phyloP scores from a whole-genome alignment of 1,140 invertebrate species.

The Melanaphis sacchari region DNA sequence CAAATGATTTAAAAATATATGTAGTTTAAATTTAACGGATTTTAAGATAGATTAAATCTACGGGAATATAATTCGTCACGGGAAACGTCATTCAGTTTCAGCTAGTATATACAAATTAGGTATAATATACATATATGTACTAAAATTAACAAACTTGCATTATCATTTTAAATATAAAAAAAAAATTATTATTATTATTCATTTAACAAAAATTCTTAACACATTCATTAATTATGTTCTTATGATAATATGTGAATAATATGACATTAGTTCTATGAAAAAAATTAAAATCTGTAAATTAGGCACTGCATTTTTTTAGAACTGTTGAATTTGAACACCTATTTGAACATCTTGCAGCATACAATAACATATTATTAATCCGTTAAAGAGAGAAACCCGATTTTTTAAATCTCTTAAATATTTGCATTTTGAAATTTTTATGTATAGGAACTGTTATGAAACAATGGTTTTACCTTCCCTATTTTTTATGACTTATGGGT shows the following conservation, averaged over 20 bases:
- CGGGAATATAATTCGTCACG: too few relatives aligned
- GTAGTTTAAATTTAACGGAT: too few relatives aligned
- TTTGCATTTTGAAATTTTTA: conserved; percentile 26
- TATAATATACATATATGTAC: too few relatives aligned
- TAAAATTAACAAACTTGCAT: too few relatives aligned
- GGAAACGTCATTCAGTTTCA: too few relatives aligned
- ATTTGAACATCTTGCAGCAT: background rate
- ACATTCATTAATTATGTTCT: background rate
- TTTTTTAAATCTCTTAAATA: conserved; percentile 21
- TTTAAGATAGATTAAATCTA: too few relatives aligned
- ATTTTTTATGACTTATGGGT: background rate
- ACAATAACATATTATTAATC: background rate
- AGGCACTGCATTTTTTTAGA: background rate
- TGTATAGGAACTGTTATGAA: conserved; percentile 6
- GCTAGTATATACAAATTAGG: too few relatives aligned
- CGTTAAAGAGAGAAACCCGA: background rate
- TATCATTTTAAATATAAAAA: too few relatives aligned
- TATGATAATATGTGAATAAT: background rate
- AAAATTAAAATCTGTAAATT: background rate
- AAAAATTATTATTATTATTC: too few relatives aligned
- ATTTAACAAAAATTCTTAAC: background rate
- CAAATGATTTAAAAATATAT: too few relatives aligned
- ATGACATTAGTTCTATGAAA: background rate
- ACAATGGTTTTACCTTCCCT: background rate
- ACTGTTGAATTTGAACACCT: background rate